These are phyloP conservation scores for Pelochelys cantorii DNA, from an alignment of 2,797 vertebrate species.

Conservation along the genomic window DNA sequence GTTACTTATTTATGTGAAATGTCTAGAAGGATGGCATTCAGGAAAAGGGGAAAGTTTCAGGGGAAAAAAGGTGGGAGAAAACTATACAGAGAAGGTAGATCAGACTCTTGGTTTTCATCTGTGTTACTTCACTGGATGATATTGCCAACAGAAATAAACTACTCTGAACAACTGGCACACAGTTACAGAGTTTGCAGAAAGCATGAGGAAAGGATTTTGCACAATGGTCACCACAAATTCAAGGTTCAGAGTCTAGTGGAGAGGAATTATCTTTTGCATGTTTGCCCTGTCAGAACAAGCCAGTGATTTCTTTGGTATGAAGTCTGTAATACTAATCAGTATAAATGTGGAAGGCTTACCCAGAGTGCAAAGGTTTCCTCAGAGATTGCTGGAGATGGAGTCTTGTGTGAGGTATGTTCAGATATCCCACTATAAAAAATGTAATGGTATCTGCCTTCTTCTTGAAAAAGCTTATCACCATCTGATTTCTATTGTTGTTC, in stretches of 20 bases:
- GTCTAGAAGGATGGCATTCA: background rate
- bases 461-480: background rate
- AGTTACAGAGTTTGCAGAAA: background rate
- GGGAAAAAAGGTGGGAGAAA: background rate
- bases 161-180: constrained; percentile 5
- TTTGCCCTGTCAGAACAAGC: background rate
- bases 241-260: background rate
- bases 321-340: background rate
- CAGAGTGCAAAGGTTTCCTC: background rate
- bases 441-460: background rate
- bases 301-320: background rate
- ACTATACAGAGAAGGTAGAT: background rate
- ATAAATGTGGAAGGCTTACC: background rate
- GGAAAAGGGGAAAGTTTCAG: background rate
- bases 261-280: background rate
- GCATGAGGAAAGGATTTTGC: background rate
- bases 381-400: background rate
- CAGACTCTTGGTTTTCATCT: background rate
- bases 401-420: background rate
- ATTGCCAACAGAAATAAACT: background rate
- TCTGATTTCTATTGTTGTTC: background rate
- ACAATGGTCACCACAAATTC: background rate
- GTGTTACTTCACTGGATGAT: background rate
- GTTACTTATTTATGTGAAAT: background rate
- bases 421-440: background rate